Evolutionary conservation across 1,140 invertebrate species (phyloP).

Genomic region (Halesus radiatus): DNA sequence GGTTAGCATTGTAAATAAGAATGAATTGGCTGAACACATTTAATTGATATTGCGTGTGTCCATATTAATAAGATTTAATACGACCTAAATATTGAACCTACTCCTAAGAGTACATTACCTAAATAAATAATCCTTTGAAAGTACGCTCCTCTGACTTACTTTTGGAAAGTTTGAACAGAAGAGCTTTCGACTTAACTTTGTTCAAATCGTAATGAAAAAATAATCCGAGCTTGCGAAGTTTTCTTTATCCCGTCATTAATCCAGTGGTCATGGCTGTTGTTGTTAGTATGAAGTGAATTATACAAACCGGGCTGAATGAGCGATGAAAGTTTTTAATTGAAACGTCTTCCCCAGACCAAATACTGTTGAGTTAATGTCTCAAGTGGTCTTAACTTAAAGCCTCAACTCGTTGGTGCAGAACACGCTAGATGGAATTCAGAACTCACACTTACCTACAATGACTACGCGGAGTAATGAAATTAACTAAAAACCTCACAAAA

Average conservation of each 20-base stretch:
- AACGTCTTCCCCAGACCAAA: slow-evolving; percentile 23
- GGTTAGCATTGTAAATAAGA: too few relatives aligned
- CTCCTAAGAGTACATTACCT: too few relatives aligned
- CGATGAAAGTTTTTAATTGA: slow-evolving; percentile 43
- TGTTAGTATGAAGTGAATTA: slow-evolving; percentile 14
- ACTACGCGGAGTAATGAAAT: too few relatives aligned
- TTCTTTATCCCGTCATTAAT: slow-evolving; percentile 26
- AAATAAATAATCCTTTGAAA: too few relatives aligned
- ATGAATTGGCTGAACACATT: too few relatives aligned
- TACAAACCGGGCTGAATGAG: slow-evolving; percentile 15
- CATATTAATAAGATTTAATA: too few relatives aligned
- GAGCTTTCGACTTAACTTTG: neutral
- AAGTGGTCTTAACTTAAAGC: slow-evolving; percentile 13
- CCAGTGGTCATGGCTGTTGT: slow-evolving; percentile 15
- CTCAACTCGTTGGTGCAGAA: neutral
- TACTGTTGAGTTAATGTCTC: slow-evolving; percentile 25
- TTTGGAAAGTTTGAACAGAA: neutral
- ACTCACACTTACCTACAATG: too few relatives aligned
- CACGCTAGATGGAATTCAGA: too few relatives aligned
- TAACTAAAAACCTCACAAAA: too few relatives aligned
- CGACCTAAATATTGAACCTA: neutral
- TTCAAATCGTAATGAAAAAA: slow-evolving; percentile 10
- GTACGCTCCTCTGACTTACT: too few relatives aligned
- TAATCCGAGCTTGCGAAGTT: slow-evolving; percentile 17
- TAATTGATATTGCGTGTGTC: too few relatives aligned